A percentile compares a stretch with the other conserved stretches of the same genome.
These are phyloP conservation scores for Poecilus cupreus DNA, from an alignment of 2,888 invertebrate species.

Conservation along the genomic window DNA sequence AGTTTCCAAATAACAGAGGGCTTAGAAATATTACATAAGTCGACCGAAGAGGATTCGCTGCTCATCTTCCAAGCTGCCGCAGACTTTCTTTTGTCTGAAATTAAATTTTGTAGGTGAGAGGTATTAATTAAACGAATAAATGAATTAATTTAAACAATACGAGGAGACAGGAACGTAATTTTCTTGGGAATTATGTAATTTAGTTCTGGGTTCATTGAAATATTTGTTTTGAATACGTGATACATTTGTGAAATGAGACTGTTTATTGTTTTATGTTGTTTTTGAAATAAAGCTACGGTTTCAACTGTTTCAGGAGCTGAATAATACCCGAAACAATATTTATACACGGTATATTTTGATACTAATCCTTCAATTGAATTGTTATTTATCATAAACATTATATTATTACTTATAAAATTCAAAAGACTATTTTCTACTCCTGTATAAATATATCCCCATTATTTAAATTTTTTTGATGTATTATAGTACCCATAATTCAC, in stretches of 20 bases:
- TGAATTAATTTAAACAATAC: conserved; percentile 31
- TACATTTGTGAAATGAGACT: not conserved
- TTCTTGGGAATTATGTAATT: conserved; percentile 22
- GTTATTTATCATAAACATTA: too few relatives aligned
- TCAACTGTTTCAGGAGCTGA: too few relatives aligned
- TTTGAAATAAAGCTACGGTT: too few relatives aligned
- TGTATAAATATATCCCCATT: too few relatives aligned
- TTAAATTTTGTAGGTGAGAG: conserved; percentile 36
- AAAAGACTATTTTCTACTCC: too few relatives aligned
- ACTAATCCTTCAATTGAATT: too few relatives aligned
- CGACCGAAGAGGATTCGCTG: not conserved
- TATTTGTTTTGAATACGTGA: conserved; percentile 5
- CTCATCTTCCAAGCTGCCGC: not conserved
- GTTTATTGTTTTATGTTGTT: too few relatives aligned
- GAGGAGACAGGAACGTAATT: conserved; percentile 3
- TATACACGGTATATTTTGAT: too few relatives aligned
- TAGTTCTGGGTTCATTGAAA: conserved; percentile 10
- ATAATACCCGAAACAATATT: too few relatives aligned
- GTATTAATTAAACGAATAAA: conserved; percentile 31
- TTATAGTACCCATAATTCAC: too few relatives aligned
- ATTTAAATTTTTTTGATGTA: too few relatives aligned
- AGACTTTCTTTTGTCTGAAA: conserved; percentile 2
- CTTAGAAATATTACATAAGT: conserved; percentile 28
- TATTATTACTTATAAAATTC: too few relatives aligned
- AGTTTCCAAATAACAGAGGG: conserved; percentile 10